Evolutionary conservation across 2,888 invertebrate species (phyloP), one percentile per base, ranked within the genome.

Genomic region (Gymnosoma rotundatum): DNA sequence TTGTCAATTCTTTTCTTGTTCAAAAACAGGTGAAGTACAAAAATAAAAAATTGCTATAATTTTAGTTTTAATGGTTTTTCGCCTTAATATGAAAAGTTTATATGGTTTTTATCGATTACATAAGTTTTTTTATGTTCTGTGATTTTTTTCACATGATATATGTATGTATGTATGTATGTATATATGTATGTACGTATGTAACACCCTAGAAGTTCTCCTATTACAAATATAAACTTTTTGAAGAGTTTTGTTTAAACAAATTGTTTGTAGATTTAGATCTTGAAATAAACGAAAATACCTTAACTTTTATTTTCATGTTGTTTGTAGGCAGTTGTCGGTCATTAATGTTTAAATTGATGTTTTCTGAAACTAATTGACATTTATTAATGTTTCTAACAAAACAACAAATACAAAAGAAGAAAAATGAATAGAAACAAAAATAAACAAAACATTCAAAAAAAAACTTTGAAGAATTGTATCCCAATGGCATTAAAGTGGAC

Each of bases 261-360:
- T 78, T 78, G 38, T 58, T 64, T 72, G 2, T 63, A 16, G 12
- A 42, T 3, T 25, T 12, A 20, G 8, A 25, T 32, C 7, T 25
- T 38, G 50, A 52, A 16, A 12, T 14, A 12, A 18, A 52, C 52
- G 25, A 56, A 7, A 21, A 8, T 16, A 42, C 10, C 21, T 61
- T n/a, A 21, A n/a, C 8, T 61, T 72, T 48, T 50, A 20, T 25
- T 38, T 36, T 6, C 10, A 12, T 18, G 20, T 52, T 36, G 5
- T 18, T 21, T 32, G 25, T 64, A 72, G 72, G 58, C 72, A 12
- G 42, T 6, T 38, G 21, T 72, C 16, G 64, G 64, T 66, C 64
- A 79, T 72, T 79, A 72, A 79, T 79, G 64, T 58, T 79, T 38
- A 79, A 79, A 79, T 66, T 79, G 64, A 79, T 79, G 78, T 78